These are phyloP conservation scores for Scolanthus callimorphus DNA, from an alignment of 92 coral and sea anemone species.

Conservation along the genomic window DNA sequence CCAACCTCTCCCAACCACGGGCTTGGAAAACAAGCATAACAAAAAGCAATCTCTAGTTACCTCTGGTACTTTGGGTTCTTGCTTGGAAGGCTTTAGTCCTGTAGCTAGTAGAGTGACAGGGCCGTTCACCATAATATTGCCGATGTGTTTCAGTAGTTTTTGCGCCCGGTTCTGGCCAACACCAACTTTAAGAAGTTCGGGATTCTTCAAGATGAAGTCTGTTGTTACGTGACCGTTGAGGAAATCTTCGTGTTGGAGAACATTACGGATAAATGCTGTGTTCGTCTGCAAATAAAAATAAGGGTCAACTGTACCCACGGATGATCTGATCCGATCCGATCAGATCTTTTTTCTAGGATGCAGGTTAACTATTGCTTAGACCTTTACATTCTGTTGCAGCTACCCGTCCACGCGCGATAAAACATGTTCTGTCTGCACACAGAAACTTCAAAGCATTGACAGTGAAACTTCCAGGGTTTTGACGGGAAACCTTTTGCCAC, in stretches of 20 bases:
- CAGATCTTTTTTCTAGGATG: too few relatives aligned
- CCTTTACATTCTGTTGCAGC: too few relatives aligned
- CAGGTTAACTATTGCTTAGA: too few relatives aligned
- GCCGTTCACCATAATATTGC: slow-evolving; percentile 95
- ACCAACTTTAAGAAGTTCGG: slow-evolving; percentile 72
- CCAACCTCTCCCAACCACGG: too few relatives aligned
- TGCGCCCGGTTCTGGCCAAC: slow-evolving; percentile 94
- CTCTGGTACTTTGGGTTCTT: slow-evolving; percentile 75
- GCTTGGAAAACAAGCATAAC: background rate
- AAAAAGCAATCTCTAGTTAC: slow-evolving; percentile 11
- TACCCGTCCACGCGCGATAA: too few relatives aligned
- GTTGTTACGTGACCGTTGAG: slow-evolving; percentile 79
- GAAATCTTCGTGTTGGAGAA: slow-evolving; percentile 73
- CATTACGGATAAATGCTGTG: slow-evolving; percentile 77
- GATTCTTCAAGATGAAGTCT: slow-evolving; percentile 83
- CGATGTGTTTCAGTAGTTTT: slow-evolving; percentile 88
- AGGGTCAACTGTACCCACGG: too few relatives aligned
- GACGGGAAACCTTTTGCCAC: too few relatives aligned
- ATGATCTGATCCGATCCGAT: too few relatives aligned
- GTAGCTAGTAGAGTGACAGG: slow-evolving; percentile 97
- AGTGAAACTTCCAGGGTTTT: too few relatives aligned
- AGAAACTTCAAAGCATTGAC: too few relatives aligned
- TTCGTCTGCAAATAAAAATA: slow-evolving; percentile 72
- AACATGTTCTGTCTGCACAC: too few relatives aligned
- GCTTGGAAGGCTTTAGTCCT: slow-evolving; percentile 74